Percentiles rank a stretch among this genome's conserved stretches.
Conservation (phyloP, 2,888 invertebrate species). For the Petrophora chlorosata region DNA sequence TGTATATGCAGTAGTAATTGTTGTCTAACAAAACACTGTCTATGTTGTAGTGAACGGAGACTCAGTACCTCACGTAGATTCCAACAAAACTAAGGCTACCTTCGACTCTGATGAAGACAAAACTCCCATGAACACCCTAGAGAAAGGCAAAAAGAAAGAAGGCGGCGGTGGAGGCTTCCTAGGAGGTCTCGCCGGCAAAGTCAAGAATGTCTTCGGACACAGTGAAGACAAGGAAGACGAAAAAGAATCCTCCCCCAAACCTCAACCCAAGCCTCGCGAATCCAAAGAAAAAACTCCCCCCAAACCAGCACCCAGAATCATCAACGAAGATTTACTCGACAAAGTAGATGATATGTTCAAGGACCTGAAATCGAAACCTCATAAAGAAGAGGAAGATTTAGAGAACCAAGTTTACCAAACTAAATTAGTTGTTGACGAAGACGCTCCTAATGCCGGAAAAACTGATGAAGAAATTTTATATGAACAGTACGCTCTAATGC, state of each 20-base stretch:
- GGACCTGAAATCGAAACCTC: slow-evolving; percentile 65
- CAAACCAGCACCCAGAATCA: slow-evolving; percentile 74
- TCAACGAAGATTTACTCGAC: slow-evolving; percentile 72
- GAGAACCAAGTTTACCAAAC: slow-evolving; percentile 67
- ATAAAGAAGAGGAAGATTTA: slow-evolving; percentile 64
- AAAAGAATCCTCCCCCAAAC: slow-evolving; percentile 53
- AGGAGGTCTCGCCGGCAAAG: slow-evolving; percentile 72
- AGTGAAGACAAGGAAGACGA: slow-evolving; percentile 70
- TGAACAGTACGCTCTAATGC: slow-evolving; percentile 74
- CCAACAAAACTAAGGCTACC: slow-evolving; percentile 81
- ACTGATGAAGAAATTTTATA: slow-evolving; percentile 63
- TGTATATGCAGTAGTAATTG: no score
- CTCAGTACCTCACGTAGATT: slow-evolving; percentile 67
- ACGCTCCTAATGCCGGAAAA: slow-evolving; percentile 42
- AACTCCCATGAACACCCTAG: slow-evolving; percentile 81
- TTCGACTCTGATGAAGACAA: slow-evolving; percentile 83
- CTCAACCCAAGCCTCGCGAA: slow-evolving; percentile 61
- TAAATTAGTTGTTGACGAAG: slow-evolving; percentile 75
- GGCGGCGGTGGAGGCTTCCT: slow-evolving; percentile 58
- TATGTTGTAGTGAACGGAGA: slow-evolving; percentile 71
- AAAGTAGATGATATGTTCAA: slow-evolving; percentile 83
- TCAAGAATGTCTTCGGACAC: slow-evolving; percentile 70
- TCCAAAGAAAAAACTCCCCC: slow-evolving; percentile 63
- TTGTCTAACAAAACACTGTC: not conserved
- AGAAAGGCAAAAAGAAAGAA: slow-evolving; percentile 77